phyloP scores from a whole-genome alignment of 2,113 vertebrate species.

The Oryzias curvinotus region DNA sequence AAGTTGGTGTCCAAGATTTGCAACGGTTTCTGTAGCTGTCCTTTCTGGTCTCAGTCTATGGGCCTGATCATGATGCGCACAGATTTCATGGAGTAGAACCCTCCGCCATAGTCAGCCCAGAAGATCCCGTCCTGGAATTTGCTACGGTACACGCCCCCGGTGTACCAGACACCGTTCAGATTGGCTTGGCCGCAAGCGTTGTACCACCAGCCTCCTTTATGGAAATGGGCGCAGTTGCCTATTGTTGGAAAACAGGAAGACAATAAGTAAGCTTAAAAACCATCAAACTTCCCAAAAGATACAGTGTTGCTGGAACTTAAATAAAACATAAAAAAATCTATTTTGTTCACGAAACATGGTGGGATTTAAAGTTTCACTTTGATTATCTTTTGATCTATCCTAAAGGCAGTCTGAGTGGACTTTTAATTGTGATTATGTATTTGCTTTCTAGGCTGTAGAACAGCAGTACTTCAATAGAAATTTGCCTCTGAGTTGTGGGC shows the following conservation, averaged over 20 bases:
- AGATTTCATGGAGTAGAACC: constrained; percentile 93
- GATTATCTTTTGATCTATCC: too few species aligned
- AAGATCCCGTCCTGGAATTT: constrained; percentile 97
- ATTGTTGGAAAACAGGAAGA: constrained; percentile 20
- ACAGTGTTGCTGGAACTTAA: too few species aligned
- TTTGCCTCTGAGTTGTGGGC: too few species aligned
- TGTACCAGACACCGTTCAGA: constrained; percentile 97
- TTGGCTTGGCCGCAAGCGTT: constrained; percentile 94
- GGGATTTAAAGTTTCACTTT: too few species aligned
- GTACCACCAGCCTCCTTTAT: constrained; percentile 99
- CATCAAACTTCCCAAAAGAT: too few species aligned
- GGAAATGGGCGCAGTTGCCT: constrained; percentile 99
- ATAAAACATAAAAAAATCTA: too few species aligned
- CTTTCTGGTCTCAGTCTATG: constrained; percentile 82
- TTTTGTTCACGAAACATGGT: too few species aligned
- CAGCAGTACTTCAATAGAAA: too few species aligned
- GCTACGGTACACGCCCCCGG: constrained; percentile 95
- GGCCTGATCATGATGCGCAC: constrained; percentile 95
- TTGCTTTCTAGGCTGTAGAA: too few species aligned
- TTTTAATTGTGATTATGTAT: too few species aligned
- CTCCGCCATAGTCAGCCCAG: constrained; percentile 97
- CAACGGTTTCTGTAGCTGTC: constrained; percentile 21
- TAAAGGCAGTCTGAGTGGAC: too few species aligned
- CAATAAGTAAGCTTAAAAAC: background rate
- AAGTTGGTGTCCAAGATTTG: constrained; percentile 30